These are phyloP conservation scores for Tautogolabrus adspersus DNA, from an alignment of 2,113 vertebrate genomes.

Conservation along the genomic window DNA sequence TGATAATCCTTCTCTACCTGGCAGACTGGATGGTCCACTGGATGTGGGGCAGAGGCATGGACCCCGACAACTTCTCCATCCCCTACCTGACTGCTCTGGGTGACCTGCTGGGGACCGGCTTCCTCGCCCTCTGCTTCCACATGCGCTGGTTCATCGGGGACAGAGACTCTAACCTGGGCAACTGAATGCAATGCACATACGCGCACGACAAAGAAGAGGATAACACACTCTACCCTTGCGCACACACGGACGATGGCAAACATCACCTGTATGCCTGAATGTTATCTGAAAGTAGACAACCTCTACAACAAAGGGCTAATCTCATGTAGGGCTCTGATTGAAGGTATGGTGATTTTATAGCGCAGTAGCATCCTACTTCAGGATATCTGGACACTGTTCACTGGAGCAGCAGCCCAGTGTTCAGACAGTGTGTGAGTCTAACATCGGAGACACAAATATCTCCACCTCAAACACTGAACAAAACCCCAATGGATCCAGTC, in stretches of 20 bases:
- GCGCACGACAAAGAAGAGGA: neutral
- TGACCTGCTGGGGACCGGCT: conserved; percentile 96
- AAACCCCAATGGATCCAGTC: conserved; percentile 13
- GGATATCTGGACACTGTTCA: conserved; percentile 40
- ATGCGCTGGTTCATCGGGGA: conserved; percentile 98
- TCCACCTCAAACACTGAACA: conserved; percentile 37
- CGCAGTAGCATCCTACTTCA: conserved; percentile 13
- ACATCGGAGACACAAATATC: conserved; percentile 23
- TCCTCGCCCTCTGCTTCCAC: conserved; percentile 97
- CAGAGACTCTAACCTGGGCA: conserved; percentile 91
- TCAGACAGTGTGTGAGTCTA: conserved; percentile 17
- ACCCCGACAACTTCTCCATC: conserved; percentile 99
- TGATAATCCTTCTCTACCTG: conserved; percentile 95
- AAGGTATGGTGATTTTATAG: conserved; percentile 7
- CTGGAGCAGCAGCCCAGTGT: conserved; percentile 5
- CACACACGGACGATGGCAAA: conserved; percentile 13
- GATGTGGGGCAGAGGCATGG: conserved; percentile 98
- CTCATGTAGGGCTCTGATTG: conserved; percentile 50
- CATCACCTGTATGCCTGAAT: conserved; percentile 18
- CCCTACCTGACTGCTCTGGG: conserved; percentile 97
- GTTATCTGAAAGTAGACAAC: conserved; percentile 29
- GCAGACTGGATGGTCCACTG: conserved; percentile 99
- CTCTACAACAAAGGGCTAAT: conserved; percentile 57
- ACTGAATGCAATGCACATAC: conserved; percentile 77
- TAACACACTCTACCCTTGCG: conserved; percentile 26